Conservation (phyloP, 2,888 invertebrate species). For the Imbricaverruca yamaguchii region DNA sequence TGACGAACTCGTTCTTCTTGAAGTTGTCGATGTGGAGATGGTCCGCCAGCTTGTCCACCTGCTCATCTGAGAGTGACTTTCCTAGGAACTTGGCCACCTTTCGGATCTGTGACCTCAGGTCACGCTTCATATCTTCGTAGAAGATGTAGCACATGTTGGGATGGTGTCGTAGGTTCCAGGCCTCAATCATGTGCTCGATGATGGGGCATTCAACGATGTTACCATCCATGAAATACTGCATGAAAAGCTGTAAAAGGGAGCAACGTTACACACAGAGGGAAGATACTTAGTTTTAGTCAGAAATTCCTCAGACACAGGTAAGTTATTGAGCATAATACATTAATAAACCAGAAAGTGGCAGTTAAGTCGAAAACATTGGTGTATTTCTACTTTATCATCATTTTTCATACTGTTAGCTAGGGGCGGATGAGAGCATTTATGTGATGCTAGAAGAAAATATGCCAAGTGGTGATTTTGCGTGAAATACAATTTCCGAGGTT, state of each 20-base stretch:
- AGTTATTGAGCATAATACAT: too few relatives aligned
- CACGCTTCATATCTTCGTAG: constrained; percentile 25
- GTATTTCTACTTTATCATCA: too few relatives aligned
- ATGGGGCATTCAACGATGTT: constrained; percentile 4
- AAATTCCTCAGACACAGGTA: too few relatives aligned
- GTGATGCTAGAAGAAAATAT: too few relatives aligned
- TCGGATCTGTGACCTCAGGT: constrained; percentile 12
- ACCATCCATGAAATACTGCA: constrained; percentile 17
- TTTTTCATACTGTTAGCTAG: too few relatives aligned
- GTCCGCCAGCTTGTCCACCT: constrained; percentile 16
- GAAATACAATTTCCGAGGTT: too few relatives aligned
- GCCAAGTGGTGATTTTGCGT: too few relatives aligned
- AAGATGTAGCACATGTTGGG: constrained; percentile 26
- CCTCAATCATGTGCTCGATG: constrained; percentile 25
- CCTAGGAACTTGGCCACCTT: constrained; percentile 25
- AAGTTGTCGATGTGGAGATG: constrained; percentile 28
- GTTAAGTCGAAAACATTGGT: too few relatives aligned
- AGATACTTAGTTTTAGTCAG: too few relatives aligned
- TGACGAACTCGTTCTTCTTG: neutral
- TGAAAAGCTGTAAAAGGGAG: neutral
- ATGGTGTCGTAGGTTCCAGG: constrained; percentile 26
- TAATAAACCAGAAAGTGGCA: too few relatives aligned
- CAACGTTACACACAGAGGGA: too few relatives aligned
- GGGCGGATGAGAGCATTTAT: too few relatives aligned
- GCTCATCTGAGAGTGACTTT: constrained; percentile 24